Evolutionary conservation across 2,797 vertebrate genomes (phyloP), one percentile per base, ranked within the genome.

Genomic region (Distichodus sexfasciatus): DNA sequence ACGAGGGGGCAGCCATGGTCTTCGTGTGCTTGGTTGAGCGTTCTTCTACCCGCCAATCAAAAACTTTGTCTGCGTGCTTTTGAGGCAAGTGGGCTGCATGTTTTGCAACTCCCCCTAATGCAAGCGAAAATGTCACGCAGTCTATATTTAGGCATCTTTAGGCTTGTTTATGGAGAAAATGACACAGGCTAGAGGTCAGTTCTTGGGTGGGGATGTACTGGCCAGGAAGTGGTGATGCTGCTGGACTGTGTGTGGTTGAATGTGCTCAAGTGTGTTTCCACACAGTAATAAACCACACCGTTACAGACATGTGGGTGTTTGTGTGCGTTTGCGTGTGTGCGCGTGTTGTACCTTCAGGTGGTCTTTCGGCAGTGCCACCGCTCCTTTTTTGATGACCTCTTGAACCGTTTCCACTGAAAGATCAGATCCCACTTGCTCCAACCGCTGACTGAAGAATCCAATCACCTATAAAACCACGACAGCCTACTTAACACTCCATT

Each of bases 321-420:
- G 46, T 31, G 1, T 41, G 15, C 31, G 44, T 5, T 33, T 19
- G 35, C 28, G 12, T 2, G 7, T 3, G 2, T 24, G 38, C 31
- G 1, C 35, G 51, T 54, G 8, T 26, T 17, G 41, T 68, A 98
- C 96, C 91, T 94, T 96, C 57, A 99, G 92, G 58, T 94, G 91
- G 88, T 98, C 96, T 85, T 92, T 96, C 78, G 97, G 96, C 75
- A 99, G 87, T 0, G 96, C 95, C 44, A 96, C 93, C 1, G 93
- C 92, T 74, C 97, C 97, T 85, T 99, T 97, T 83, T 96, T 98
- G 87, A 99, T 99, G 85, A 99, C 95, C 84, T 98, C 97, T 82
- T 98, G 94, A 80, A 99, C 96, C 55, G 93, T 84, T 71, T 99
- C 96, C 17, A 99, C 97, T 0, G 97, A 98, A 76, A 99, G 91